Evolutionary conservation across 2,888 invertebrate species (phyloP).

Genomic region (Cerastoderma edule): DNA sequence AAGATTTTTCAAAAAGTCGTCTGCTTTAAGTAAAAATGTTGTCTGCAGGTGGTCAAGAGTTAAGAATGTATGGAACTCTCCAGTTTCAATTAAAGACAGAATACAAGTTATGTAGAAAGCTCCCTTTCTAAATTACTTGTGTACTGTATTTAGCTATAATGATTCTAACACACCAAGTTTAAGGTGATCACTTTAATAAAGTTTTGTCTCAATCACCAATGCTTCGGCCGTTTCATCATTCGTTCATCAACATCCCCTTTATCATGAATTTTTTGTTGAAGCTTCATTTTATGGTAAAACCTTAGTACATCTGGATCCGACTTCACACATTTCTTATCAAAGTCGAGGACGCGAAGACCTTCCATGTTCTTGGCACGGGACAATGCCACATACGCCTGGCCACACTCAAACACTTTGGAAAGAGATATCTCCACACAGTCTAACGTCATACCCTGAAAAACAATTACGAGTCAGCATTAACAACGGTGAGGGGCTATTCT

Average conservation of each 20-base stretch:
- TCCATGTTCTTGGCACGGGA: constrained; percentile 95
- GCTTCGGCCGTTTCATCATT: constrained; percentile 51
- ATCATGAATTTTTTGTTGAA: constrained; percentile 70
- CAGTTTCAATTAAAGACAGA: no score
- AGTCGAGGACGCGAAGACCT: constrained; percentile 93
- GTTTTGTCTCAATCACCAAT: constrained; percentile 53
- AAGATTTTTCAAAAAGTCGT: no score
- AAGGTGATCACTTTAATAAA: no score
- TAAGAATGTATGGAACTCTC: no score
- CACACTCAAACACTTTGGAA: constrained; percentile 95
- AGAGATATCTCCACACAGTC: constrained; percentile 98
- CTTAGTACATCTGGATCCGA: constrained; percentile 93
- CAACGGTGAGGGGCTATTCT: no score
- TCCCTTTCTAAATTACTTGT: no score
- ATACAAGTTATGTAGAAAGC: no score
- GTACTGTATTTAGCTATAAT: no score
- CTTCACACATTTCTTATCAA: constrained; percentile 93
- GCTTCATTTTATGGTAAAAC: constrained; percentile 87
- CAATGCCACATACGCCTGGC: constrained; percentile 97
- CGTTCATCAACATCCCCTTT: constrained; percentile 56
- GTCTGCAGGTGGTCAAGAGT: no score
- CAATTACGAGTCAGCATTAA: no score
- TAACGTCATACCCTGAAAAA: constrained; percentile 93
- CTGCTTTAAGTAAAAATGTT: no score
- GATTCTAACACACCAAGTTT: no score